Percentiles rank a stretch among this genome's conserved stretches.
These are phyloP conservation scores for Xenentodon cancila DNA, from an alignment of 2,797 vertebrate species.

Conservation along the genomic window DNA sequence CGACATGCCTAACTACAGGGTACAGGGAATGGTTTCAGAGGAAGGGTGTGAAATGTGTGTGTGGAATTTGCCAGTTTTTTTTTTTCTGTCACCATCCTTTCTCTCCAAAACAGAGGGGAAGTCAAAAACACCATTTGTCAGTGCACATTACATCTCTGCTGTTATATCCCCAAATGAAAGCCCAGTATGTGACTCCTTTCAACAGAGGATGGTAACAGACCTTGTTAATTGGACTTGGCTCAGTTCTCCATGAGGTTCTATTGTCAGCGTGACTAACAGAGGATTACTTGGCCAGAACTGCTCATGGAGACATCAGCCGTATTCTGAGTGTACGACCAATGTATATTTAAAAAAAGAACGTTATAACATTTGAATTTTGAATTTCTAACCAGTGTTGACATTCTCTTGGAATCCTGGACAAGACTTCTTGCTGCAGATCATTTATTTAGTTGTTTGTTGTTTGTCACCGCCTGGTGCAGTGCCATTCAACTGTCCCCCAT, in stretches of 20 bases:
- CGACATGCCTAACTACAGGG: slow-evolving; percentile 12
- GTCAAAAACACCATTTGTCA: slow-evolving; percentile 72
- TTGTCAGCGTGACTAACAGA: slow-evolving; percentile 72
- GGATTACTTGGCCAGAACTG: slow-evolving; percentile 65
- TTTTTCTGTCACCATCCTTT: slow-evolving; percentile 51
- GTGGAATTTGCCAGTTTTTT: slow-evolving; percentile 61
- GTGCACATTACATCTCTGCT: slow-evolving; percentile 69
- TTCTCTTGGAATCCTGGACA: slow-evolving; percentile 6
- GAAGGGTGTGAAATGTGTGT: slow-evolving; percentile 41
- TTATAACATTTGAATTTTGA: slow-evolving; percentile 1
- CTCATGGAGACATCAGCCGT: slow-evolving; percentile 43
- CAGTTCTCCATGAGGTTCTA: slow-evolving; percentile 69
- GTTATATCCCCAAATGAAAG: slow-evolving; percentile 72
- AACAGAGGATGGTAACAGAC: slow-evolving; percentile 77
- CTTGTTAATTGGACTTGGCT: slow-evolving; percentile 82
- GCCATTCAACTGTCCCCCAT: neutral
- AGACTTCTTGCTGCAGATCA: neutral
- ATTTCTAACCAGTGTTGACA: neutral
- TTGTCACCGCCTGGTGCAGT: slow-evolving; percentile 8
- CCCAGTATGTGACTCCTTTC: slow-evolving; percentile 75
- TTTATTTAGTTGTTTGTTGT: slow-evolving; percentile 17
- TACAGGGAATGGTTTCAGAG: slow-evolving; percentile 35
- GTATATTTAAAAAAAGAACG: slow-evolving; percentile 34
- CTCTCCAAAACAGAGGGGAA: slow-evolving; percentile 62
- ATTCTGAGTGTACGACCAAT: slow-evolving; percentile 49